Evolutionary conservation across 2,797 vertebrate genomes (phyloP).

Genomic region (Coreius guichenoti): DNA sequence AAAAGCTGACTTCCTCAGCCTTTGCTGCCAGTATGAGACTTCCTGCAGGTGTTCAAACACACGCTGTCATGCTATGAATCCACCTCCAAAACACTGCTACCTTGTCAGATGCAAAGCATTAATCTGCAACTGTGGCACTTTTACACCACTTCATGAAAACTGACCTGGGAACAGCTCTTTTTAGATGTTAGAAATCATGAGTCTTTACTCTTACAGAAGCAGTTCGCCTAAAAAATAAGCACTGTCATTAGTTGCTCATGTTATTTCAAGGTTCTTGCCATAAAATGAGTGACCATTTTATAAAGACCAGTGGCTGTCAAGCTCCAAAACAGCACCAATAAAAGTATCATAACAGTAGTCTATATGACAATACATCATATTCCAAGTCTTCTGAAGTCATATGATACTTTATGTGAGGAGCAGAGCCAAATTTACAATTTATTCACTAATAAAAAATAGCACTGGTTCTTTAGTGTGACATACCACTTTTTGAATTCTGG

Average conservation of each 20-base stretch:
- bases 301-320: background rate
- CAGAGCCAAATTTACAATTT: too few relatives aligned
- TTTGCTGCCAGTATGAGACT: conserved; percentile 28
- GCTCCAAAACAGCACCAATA: background rate
- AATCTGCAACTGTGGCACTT: background rate
- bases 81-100: conserved; percentile 5
- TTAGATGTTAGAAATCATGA: background rate
- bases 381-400: too few relatives aligned
- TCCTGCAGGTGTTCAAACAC: conserved; percentile 55
- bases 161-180: background rate
- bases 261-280: background rate
- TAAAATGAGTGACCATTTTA: background rate
- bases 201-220: background rate
- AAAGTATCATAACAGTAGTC: background rate
- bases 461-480: too few relatives aligned
- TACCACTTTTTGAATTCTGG: too few relatives aligned
- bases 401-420: too few relatives aligned
- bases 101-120: conserved; percentile 15
- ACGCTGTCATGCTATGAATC: background rate
- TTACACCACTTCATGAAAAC: background rate
- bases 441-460: too few relatives aligned
- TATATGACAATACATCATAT: background rate
- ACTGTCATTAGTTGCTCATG: background rate
- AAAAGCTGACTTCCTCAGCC: conserved; percentile 52
- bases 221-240: background rate